Evolutionary conservation across 2,888 invertebrate species (phyloP), one percentile per base, ranked within the genome.

Genomic region (Lycophotia porphyrea): DNA sequence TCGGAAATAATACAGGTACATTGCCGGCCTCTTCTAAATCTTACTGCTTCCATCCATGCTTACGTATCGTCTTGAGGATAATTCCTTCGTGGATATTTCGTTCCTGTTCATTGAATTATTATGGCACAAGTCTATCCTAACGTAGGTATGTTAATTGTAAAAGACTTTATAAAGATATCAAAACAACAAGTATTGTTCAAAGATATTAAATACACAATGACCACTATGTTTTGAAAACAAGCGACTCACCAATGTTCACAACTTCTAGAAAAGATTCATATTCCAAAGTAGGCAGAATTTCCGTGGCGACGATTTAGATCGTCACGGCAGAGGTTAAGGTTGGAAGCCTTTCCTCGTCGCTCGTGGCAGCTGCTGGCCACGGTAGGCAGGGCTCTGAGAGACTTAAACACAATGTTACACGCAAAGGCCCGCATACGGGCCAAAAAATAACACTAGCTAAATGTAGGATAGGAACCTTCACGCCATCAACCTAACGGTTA

Each of bases 331-430:
- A 82, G 81, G 75, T 70, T 84, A 76, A 81, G 74, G 66, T 79
- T 84, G 72, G 81, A 84, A 78, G 81, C 80, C 74, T 74, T 82
- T 76, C 80, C 80, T 88, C 81, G 81, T 70, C 65, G 69, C 88
- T 84, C 75, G 84, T 88, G 86, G 82, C 86, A 86, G 85, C 80
- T 75, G 84, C 76, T 81, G 84, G 86, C 86, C 88, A 81, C 87
- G 76, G 79, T 70, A 65, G 74, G 80, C 86, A 83, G 88, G 80
- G 85, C 86, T 94, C 93, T 94, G 94, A 91, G 93, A 91, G 82
- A 92, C 93, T 60, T 94, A 93, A 95, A 95, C 90, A 94, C 90
- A 95, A 91, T 88, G 93, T 93, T 94, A 95, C 90, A 93, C 93
- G 93, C 90, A 92, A 88, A 60, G 88, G 91, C 92, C 92, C 94